Conservation (phyloP, 2,113 vertebrate species). For the Calonectris borealis region DNA sequence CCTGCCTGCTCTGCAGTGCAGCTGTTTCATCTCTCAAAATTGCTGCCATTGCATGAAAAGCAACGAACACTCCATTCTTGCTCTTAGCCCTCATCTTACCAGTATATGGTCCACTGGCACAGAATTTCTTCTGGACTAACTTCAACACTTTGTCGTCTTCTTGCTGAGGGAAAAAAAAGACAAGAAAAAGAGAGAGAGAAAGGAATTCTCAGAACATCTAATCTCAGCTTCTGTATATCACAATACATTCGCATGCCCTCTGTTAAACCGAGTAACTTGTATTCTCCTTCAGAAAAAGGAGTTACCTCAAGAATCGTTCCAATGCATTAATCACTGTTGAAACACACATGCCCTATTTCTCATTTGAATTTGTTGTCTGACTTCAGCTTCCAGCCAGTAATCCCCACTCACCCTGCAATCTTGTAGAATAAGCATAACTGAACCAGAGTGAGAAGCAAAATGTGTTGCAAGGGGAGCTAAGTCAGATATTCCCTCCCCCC, state of each 20-base stretch:
- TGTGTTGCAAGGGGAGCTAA: not conserved
- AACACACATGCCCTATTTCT: not conserved
- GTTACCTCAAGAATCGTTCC: not conserved
- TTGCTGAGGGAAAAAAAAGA: slow-evolving; percentile 72
- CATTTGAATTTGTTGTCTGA: not conserved
- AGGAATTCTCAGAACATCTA: too few species aligned
- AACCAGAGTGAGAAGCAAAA: not conserved
- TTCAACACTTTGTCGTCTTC: slow-evolving; percentile 88
- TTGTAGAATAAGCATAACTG: not conserved
- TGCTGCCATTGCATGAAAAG: not conserved
- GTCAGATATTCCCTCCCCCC: not conserved
- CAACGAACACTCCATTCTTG: not conserved
- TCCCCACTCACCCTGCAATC: not conserved
- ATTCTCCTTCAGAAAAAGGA: not conserved
- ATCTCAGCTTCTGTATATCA: not conserved
- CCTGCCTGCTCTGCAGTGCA: not conserved
- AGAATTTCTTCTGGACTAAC: slow-evolving; percentile 96
- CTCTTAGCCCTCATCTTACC: slow-evolving; percentile 75
- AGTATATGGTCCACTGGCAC: slow-evolving; percentile 92
- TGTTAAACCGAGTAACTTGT: not conserved
- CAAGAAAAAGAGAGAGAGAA: not conserved
- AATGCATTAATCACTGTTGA: not conserved
- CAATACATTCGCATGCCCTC: not conserved
- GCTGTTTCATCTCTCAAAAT: not conserved
- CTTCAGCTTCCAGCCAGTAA: not conserved